Evolutionary conservation across 2,888 invertebrate species (phyloP).

Genomic region (Ophion obscuratus): DNA sequence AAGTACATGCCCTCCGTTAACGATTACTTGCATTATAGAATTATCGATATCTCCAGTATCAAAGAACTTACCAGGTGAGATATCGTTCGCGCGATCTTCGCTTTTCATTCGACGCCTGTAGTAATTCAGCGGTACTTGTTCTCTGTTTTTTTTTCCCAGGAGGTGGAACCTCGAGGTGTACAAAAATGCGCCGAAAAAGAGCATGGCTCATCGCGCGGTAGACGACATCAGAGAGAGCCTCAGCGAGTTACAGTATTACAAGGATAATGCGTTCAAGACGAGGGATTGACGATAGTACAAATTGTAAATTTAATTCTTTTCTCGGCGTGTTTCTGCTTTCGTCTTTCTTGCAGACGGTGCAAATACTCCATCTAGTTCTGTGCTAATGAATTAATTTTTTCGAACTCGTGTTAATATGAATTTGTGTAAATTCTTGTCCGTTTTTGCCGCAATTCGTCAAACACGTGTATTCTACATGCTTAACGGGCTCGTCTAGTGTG

Average conservation of each 20-base stretch:
- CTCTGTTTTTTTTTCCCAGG: slow-evolving; percentile 81
- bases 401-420: no score
- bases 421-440: no score
- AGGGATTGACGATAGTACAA: neutral
- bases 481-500: no score
- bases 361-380: neutral
- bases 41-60: slow-evolving; percentile 95
- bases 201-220: slow-evolving; percentile 89
- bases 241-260: slow-evolving; percentile 92
- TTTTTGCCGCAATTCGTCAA: no score
- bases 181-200: slow-evolving; percentile 87
- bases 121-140: neutral
- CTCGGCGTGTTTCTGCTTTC: neutral
- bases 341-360: neutral
- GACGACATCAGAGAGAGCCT: slow-evolving; percentile 95
- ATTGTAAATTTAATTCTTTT: slow-evolving; percentile 7
- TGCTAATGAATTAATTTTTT: no score
- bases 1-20: slow-evolving; percentile 93
- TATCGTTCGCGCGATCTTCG: slow-evolving; percentile 24
- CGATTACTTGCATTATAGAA: slow-evolving; percentile 94
- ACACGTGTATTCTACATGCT: no score
- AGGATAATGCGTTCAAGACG: slow-evolving; percentile 76
- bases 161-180: slow-evolving; percentile 90
- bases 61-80: slow-evolving; percentile 89
- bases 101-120: neutral